Conservation (phyloP, 2,888 invertebrate species). For the Callyntrura guangdongensis region DNA sequence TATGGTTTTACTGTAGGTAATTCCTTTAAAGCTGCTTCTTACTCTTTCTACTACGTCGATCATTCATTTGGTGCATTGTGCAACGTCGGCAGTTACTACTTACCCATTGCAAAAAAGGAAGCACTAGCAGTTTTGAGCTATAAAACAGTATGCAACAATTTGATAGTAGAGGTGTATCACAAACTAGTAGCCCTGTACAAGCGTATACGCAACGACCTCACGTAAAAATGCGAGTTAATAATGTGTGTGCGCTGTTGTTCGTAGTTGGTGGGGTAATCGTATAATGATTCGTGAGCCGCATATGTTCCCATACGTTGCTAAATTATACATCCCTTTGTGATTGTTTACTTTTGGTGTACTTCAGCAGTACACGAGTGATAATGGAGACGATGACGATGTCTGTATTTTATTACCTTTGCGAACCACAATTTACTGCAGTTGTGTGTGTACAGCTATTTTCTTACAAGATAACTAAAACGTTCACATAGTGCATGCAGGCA, state of each 20-base stretch:
- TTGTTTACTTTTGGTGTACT: constrained; percentile 40
- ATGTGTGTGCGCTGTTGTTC: no score
- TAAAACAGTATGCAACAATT: constrained; percentile 36
- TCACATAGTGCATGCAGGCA: background rate
- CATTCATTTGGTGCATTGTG: constrained; percentile 22
- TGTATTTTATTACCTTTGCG: constrained; percentile 39
- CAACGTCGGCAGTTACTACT: constrained; percentile 19
- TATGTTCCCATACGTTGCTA: background rate
- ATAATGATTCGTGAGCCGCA: no score
- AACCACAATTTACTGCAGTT: constrained; percentile 44
- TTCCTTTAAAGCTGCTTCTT: constrained; percentile 35
- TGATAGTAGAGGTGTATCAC: background rate
- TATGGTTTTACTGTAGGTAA: constrained; percentile 39
- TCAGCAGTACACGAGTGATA: constrained; percentile 26
- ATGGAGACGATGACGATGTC: constrained; percentile 32
- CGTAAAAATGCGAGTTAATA: no score
- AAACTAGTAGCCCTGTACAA: no score
- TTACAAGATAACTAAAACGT: background rate
- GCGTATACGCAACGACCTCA: no score
- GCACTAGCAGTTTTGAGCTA: background rate
- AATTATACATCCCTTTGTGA: constrained; percentile 50
- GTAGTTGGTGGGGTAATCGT: no score
- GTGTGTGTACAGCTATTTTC: constrained; percentile 2
- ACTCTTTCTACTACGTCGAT: background rate
- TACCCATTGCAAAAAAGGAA: constrained; percentile 10